Evolutionary conservation across 2,797 vertebrate species (phyloP).

Genomic region (Siniperca obscura): DNA sequence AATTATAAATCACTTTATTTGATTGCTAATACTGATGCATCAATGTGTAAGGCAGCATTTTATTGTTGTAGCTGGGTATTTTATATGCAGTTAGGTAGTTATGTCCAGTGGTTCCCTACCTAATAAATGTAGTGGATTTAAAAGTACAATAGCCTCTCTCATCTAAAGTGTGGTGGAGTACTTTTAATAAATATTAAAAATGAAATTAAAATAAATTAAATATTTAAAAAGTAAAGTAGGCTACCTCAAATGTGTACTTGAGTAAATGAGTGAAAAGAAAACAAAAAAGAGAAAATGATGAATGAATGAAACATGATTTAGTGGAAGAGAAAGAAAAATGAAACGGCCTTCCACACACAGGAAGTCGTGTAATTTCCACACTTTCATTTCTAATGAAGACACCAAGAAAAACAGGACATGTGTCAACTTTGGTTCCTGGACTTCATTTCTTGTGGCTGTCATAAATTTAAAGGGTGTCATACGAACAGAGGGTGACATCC

Average conservation of each 20-base stretch:
- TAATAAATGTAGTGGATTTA: not conserved
- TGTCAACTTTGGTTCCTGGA: not conserved
- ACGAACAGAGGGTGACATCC: slow-evolving; percentile 62
- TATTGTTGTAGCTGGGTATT: no score
- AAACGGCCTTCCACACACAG: not conserved
- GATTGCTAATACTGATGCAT: no score
- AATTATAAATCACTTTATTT: no score
- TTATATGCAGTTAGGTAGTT: no score
- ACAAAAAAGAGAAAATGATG: not conserved
- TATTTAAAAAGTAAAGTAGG: not conserved
- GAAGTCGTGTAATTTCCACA: not conserved
- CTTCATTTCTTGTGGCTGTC: not conserved
- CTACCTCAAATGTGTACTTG: not conserved
- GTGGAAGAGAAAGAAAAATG: not conserved
- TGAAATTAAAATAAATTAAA: not conserved
- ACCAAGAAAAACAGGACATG: not conserved
- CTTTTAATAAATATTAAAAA: no score
- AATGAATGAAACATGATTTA: not conserved
- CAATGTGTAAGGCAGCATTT: no score
- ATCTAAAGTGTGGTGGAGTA: not conserved
- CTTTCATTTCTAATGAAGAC: not conserved
- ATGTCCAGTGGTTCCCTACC: no score
- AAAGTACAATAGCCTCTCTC: not conserved
- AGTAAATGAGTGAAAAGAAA: not conserved
- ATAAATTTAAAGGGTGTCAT: not conserved